Base-by-base conservation (phyloP, 2,888 invertebrate species). In the Nomada lathburiana region DNA sequence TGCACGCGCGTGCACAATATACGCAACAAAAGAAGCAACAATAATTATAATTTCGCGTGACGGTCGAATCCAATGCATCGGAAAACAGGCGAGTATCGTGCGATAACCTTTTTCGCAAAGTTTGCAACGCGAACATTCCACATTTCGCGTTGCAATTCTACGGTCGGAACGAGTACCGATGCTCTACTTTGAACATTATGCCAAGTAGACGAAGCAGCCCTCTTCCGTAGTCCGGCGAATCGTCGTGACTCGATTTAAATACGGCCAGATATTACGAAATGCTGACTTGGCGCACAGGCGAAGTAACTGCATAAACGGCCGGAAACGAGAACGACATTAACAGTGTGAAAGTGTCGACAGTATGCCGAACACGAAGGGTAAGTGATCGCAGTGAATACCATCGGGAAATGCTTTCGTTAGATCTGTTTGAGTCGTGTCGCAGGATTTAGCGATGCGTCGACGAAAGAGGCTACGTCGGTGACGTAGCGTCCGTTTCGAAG, bases 291-390 rank as follows among this genome's bases (percentile, higher is more conserved):
- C 89, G 77, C 84, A 78, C 68, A 26, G 26, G 26, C 52, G 70
- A 62, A 23, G 62, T 63, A 75, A 81, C 80, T 68, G 80, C 83
- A 80, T 84, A 77, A 88, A 72, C 76, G 57, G 69, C 64, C 67
- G 57, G 74, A 53, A 60, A 82, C 44, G 59, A 79, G 70, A 52
- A 77, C 80, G 76, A 70, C 26, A 67, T 64, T 64, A 64, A 59
- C 73, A 77, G 85, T 80, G 75, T 36, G 52, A 74, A 64, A 76
- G 76, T 77, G 76, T 62, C 64, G 75, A 78, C 88, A 78, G 71
- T 68, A 91, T 90, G 91, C 73, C 74, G 80, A 89, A 83, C 72
- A 77, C 74, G 29, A 88, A 86, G 82, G 80, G 91, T 91, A 79
- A 91, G 90, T 91, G 82, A 65, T 11, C 23, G 53, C 47, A 26